phyloP scores from a whole-genome alignment of 2,888 invertebrate genomes.

The Hipparchia sbordonii region DNA sequence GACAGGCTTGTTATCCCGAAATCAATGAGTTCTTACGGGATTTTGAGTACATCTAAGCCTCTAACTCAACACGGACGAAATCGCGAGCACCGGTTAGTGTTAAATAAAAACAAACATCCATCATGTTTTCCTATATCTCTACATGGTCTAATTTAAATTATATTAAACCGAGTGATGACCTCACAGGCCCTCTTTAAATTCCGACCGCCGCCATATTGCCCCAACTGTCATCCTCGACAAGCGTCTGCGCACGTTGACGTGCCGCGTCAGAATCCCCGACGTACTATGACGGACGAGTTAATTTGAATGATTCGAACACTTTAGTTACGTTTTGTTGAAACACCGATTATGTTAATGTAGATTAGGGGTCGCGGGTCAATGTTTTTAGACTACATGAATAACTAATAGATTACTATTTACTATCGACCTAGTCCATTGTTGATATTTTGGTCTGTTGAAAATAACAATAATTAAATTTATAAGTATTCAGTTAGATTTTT shows the following conservation, averaged over 20 bases:
- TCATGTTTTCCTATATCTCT: background rate
- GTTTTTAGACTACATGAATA: background rate
- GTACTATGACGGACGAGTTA: constrained; percentile 74
- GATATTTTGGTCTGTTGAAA: no score
- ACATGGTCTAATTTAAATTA: constrained; percentile 61
- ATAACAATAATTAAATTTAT: no score
- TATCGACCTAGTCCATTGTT: no score
- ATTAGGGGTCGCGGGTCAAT: background rate
- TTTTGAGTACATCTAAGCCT: no score
- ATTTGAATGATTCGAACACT: constrained; percentile 53
- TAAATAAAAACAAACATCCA: background rate
- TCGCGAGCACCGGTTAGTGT: background rate
- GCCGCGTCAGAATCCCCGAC: constrained; percentile 66
- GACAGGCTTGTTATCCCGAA: no score
- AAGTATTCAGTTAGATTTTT: no score
- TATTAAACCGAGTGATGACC: constrained; percentile 36
- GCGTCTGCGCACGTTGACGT: constrained; percentile 61
- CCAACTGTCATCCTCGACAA: constrained; percentile 56
- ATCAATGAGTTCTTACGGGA: no score
- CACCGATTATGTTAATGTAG: constrained; percentile 14
- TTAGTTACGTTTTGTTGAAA: constrained; percentile 24
- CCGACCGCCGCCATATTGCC: constrained; percentile 46
- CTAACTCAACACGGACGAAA: background rate
- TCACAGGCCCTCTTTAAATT: constrained; percentile 40
- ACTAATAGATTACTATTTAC: background rate